Percentiles rank a stretch among this genome's conserved stretches.
These are phyloP conservation scores for Crotalus horridus DNA, from an alignment of 2,113 vertebrate genomes.

Conservation along the genomic window DNA sequence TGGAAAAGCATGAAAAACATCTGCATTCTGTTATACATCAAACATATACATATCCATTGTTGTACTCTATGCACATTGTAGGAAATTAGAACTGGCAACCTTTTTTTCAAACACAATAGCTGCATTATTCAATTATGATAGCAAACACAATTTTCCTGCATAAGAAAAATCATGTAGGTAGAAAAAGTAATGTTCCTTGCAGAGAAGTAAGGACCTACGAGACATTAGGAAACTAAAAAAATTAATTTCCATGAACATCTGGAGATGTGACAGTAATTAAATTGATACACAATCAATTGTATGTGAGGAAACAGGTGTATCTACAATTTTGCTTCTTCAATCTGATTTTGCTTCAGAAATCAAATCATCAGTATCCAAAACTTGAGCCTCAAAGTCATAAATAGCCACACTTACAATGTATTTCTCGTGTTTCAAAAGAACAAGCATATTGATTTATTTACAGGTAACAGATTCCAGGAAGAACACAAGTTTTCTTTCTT, in stretches of 20 bases:
- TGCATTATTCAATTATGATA: background rate
- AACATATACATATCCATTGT: background rate
- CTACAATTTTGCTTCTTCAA: background rate
- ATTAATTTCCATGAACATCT: background rate
- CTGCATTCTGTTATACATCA: background rate
- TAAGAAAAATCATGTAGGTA: background rate
- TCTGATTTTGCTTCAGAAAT: background rate
- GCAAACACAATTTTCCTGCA: background rate
- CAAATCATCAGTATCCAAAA: background rate
- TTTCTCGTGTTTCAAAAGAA: background rate
- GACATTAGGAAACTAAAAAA: background rate
- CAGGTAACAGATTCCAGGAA: background rate
- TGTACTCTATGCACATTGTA: background rate
- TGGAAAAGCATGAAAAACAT: background rate
- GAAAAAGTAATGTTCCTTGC: background rate
- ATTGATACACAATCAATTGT: background rate
- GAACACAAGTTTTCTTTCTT: background rate
- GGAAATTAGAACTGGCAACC: background rate
- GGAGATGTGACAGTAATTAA: background rate
- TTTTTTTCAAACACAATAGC: background rate
- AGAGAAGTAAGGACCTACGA: background rate
- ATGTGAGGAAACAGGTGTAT: background rate
- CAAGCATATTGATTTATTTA: background rate
- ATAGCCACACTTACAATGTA: background rate
- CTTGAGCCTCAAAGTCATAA: background rate